A percentile compares a stretch with the other conserved stretches of the same genome.
Evolutionary conservation across 1,140 invertebrate species (phyloP).

Genomic region (Onthophagus taurus): DNA sequence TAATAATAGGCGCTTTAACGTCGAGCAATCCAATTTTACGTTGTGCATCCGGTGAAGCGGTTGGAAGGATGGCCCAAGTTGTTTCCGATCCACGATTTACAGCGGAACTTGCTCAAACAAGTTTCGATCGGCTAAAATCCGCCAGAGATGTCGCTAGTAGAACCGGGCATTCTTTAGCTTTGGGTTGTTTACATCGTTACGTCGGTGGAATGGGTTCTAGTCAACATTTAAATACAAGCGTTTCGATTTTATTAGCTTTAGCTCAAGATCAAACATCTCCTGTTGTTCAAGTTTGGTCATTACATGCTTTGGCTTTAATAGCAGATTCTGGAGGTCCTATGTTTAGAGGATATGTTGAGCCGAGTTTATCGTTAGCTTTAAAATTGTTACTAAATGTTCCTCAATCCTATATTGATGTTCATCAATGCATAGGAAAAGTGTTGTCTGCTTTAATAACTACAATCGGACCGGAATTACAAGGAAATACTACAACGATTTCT

Average conservation of each 20-base stretch:
- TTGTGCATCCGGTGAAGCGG: conserved; percentile 79
- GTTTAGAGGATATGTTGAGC: conserved; percentile 95
- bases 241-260: conserved; percentile 86
- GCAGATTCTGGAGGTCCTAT: conserved; percentile 97
- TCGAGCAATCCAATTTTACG: conserved; percentile 77
- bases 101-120: conserved; percentile 81
- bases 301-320: conserved; percentile 90
- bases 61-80: conserved; percentile 85
- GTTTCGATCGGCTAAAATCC: conserved; percentile 82
- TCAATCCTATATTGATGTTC: conserved; percentile 83
- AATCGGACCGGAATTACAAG: conserved; percentile 94
- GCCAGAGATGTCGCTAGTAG: conserved; percentile 79
- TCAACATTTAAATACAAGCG: conserved; percentile 85
- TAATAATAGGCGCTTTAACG: conserved; percentile 72
- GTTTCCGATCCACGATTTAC: conserved; percentile 78
- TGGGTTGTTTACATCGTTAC: conserved; percentile 87
- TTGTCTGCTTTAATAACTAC: conserved; percentile 92
- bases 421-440: conserved; percentile 90
- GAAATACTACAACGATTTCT: conserved; percentile 62
- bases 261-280: conserved; percentile 87
- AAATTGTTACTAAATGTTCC: conserved; percentile 85
- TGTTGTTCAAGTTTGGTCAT: conserved; percentile 91
- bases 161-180: conserved; percentile 85
- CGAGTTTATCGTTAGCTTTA: conserved; percentile 77
- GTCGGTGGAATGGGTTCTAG: conserved; percentile 85